Conservation (phyloP, 1,140 invertebrate species). For the Drosophila teissieri region DNA sequence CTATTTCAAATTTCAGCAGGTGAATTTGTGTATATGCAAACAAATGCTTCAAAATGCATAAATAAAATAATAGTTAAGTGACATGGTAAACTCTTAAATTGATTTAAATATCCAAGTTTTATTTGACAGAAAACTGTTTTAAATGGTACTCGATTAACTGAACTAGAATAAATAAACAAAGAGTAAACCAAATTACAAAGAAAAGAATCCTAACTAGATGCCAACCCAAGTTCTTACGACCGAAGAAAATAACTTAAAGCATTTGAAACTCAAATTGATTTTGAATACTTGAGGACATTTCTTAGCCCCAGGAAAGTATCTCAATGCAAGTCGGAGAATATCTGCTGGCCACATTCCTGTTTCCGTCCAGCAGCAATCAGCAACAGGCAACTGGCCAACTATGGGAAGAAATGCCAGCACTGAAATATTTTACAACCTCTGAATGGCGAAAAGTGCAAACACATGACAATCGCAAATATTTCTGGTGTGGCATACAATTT, state of each 20-base stretch:
- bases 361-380: constrained; percentile 33
- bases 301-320: constrained; percentile 14
- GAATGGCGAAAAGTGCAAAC: constrained; percentile 56
- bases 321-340: constrained; percentile 14
- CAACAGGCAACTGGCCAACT: constrained; percentile 17
- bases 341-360: constrained; percentile 17
- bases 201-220: background rate
- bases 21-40: background rate
- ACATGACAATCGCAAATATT: constrained; percentile 62
- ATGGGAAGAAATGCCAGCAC: background rate
- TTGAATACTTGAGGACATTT: constrained; percentile 9
- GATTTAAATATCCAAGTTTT: too few relatives aligned
- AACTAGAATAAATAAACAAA: too few relatives aligned
- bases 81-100: too few relatives aligned
- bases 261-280: background rate
- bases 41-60: constrained; percentile 15
- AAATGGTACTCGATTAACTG: too few relatives aligned
- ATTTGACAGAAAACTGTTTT: too few relatives aligned
- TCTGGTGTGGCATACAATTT: constrained; percentile 48
- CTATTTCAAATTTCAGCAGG: constrained; percentile 11
- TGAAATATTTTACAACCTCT: constrained; percentile 35
- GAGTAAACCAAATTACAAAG: too few relatives aligned
- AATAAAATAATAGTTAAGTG: too few relatives aligned
- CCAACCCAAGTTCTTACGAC: too few relatives aligned
- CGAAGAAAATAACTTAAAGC: background rate